Base-by-base conservation (phyloP, 2,113 vertebrate genomes). In the Serranochromis macrocephalus region DNA sequence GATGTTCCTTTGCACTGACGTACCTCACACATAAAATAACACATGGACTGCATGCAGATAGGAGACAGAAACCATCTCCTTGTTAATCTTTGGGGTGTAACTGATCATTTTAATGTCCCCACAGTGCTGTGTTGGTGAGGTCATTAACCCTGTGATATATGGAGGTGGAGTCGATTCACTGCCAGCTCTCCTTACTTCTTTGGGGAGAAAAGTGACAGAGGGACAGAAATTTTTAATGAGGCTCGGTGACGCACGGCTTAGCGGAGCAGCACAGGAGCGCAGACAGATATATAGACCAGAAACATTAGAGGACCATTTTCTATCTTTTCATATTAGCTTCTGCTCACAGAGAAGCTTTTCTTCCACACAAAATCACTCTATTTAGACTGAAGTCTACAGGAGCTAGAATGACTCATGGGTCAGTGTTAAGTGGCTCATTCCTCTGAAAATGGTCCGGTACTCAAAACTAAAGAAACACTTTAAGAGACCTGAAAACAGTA, bases 151-250 rank as follows among this genome's bases (percentile, higher is more conserved):
- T 26, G 47, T 79, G 85, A 82, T 80, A 26, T 11, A 85, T 81
- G 49, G 54, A 29, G n/a, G 47, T 75, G 26, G 58, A 45, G 21
- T 31, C 4, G 3, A 45, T 6, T 33, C 9, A 13, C 29, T 51
- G 17, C 57, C 53, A 8, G 49, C 24, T 81, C 47, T 19, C 47
- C 29, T 73, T 29, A 78, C 68, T 54, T 86, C 78, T 83, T 88
- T 78, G 75, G 84, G 80, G 81, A 83, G 19, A 71, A 63, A 86
- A 84, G 86, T 80, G 87, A 88, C 68, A 54, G 4, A 17, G 40
- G 21, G 36, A 2, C 84, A 85, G 87, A 81, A 54, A 85, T 88
- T 17, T 88, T 86, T 81, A 85, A 90, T 86, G 81, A 91, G 58
- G 78, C 82, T 82, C 55, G 1, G 45, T 87, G 84, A 84, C 14